Conservation (phyloP, 2,888 invertebrate genomes). For the Ophion slaviceki region DNA sequence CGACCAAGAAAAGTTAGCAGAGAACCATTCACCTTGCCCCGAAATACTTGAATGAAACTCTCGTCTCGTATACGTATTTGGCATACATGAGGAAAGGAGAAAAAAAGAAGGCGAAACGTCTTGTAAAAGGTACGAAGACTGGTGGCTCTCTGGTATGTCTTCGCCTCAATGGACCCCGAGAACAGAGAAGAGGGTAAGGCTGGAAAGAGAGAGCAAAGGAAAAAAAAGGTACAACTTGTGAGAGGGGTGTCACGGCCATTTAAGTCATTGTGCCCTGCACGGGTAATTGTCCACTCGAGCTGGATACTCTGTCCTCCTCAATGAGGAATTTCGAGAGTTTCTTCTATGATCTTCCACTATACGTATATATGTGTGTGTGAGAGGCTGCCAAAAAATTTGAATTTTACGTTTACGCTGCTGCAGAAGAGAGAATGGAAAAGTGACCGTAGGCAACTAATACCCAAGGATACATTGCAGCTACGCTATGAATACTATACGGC, state of each 20-base stretch:
- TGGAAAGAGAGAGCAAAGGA: not conserved
- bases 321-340: slow-evolving; percentile 48
- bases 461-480: slow-evolving; percentile 59
- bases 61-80: slow-evolving; percentile 36
- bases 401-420: slow-evolving; percentile 75
- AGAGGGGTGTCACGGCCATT: slow-evolving; percentile 62
- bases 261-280: slow-evolving; percentile 64
- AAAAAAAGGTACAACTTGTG: slow-evolving; percentile 50
- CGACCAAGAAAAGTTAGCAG: slow-evolving; percentile 31
- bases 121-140: slow-evolving; percentile 53
- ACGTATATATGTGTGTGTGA: slow-evolving; percentile 9
- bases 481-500: slow-evolving; percentile 28
- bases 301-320: slow-evolving; percentile 36
- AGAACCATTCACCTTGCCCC: slow-evolving; percentile 50
- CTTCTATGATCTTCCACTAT: slow-evolving; percentile 27
- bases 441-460: slow-evolving; percentile 50
- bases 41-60: slow-evolving; percentile 68
- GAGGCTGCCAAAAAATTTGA: slow-evolving; percentile 75
- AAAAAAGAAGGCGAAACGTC: slow-evolving; percentile 61
- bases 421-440: slow-evolving; percentile 47
- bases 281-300: slow-evolving; percentile 57
- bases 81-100: not conserved
- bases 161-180: slow-evolving; percentile 65
- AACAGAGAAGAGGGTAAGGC: slow-evolving; percentile 17
- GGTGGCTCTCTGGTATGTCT: slow-evolving; percentile 44